These are phyloP conservation scores for Gracilinanus agilis DNA, from an alignment of 2,113 vertebrate species.

Conservation along the genomic window DNA sequence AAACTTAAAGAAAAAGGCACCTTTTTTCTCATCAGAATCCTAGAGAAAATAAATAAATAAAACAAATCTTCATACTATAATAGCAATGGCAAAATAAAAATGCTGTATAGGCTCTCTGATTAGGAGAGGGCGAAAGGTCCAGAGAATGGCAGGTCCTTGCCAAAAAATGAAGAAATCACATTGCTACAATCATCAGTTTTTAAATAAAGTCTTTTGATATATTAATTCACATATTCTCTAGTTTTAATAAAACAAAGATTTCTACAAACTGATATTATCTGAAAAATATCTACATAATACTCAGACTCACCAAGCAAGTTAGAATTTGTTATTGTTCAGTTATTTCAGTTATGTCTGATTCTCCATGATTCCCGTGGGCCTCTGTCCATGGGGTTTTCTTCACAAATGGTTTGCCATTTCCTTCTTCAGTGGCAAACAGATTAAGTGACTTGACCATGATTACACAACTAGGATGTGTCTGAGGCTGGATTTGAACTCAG, in stretches of 20 bases:
- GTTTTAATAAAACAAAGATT: conserved; percentile 37
- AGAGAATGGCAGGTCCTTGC: neutral
- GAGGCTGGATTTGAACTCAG: neutral
- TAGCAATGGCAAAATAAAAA: neutral
- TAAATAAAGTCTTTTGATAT: conserved; percentile 25
- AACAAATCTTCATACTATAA: neutral
- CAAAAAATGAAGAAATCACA: neutral
- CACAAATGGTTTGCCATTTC: neutral
- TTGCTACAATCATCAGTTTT: neutral
- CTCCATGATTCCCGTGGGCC: neutral
- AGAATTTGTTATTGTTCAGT: neutral
- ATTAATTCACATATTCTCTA: conserved; percentile 2
- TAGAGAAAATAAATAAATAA: conserved; percentile 29
- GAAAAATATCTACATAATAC: neutral
- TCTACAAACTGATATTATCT: neutral
- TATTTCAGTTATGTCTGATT: neutral
- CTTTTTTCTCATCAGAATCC: conserved; percentile 64
- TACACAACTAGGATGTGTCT: neutral
- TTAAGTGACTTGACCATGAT: neutral
- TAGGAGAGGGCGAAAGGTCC: neutral
- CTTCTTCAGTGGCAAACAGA: neutral
- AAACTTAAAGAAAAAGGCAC: conserved; percentile 55
- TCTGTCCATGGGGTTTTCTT: neutral
- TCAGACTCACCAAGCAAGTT: neutral
- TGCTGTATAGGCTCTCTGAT: neutral